Conservation (phyloP, 2,113 vertebrate genomes). For the Entelurus aequoreus region DNA sequence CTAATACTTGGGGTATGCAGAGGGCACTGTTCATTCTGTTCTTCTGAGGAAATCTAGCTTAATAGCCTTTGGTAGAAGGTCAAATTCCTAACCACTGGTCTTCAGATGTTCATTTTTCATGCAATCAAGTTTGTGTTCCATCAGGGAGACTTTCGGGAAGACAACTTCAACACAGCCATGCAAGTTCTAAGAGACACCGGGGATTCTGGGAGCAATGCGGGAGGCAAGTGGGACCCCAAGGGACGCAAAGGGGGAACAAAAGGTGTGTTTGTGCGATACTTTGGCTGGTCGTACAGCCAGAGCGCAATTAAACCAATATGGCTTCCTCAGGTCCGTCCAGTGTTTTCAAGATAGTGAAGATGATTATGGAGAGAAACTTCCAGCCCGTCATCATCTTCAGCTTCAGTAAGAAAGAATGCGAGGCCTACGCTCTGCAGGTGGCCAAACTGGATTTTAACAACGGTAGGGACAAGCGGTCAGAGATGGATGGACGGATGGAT, state of each 20-base stretch:
- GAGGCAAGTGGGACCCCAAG: slow-evolving; percentile 88
- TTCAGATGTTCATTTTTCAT: background rate
- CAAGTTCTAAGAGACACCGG: slow-evolving; percentile 91
- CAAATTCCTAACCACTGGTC: background rate
- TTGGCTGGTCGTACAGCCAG: no score
- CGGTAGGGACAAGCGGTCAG: slow-evolving; percentile 64
- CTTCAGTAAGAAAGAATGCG: slow-evolving; percentile 98
- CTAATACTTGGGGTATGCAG: no score
- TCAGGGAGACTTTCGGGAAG: slow-evolving; percentile 96
- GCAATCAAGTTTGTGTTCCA: background rate
- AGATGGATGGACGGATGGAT: no score
- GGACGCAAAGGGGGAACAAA: slow-evolving; percentile 90
- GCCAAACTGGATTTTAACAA: slow-evolving; percentile 95
- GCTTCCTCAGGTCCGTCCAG: slow-evolving; percentile 84
- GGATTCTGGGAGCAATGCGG: slow-evolving; percentile 78
- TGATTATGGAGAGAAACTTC: slow-evolving; percentile 99
- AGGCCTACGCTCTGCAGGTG: slow-evolving; percentile 96
- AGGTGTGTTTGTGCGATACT: slow-evolving; percentile 70
- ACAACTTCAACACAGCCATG: slow-evolving; percentile 99
- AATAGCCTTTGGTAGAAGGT: background rate
- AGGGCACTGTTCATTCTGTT: no score
- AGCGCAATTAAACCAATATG: background rate
- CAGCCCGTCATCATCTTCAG: slow-evolving; percentile 99
- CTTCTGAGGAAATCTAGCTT: no score
- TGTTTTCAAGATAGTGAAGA: slow-evolving; percentile 98